These are phyloP conservation scores for Ypsolopha scabrella DNA, from an alignment of 2,888 invertebrate genomes.

Conservation along the genomic window DNA sequence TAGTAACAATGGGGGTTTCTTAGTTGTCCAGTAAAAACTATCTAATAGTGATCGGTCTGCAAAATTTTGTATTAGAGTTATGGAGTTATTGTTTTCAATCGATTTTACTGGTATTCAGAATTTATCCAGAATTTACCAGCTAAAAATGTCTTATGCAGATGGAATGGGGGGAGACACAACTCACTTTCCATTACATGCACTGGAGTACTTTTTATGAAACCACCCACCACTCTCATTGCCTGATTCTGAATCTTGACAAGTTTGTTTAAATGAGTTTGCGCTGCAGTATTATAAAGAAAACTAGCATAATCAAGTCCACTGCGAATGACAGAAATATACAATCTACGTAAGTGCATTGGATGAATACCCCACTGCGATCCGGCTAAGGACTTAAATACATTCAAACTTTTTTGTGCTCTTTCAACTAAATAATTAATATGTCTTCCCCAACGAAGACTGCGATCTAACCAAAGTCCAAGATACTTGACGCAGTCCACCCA, in stretches of 20 bases:
- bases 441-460: constrained; percentile 11
- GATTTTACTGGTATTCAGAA: no score
- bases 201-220: constrained; percentile 15
- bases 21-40: no score
- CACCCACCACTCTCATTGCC: constrained; percentile 13
- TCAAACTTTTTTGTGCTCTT: constrained; percentile 9
- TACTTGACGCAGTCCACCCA: constrained; percentile 12
- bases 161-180: constrained; percentile 11
- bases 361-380: constrained; percentile 16
- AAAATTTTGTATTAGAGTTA: no score
- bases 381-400: no score
- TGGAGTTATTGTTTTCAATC: no score
- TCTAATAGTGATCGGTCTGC: no score
- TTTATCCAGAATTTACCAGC: no score
- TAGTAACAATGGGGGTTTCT: no score
- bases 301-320: constrained; percentile 16
- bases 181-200: no score
- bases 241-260: constrained; percentile 15
- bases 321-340: constrained; percentile 17
- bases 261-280: constrained; percentile 10
- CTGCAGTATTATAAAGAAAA: constrained; percentile 12
- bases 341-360: constrained; percentile 13
- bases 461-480: constrained; percentile 14
- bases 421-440: constrained; percentile 11
- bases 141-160: no score